Evolutionary conservation across 1,140 invertebrate genomes (phyloP).

Genomic region (Drosophila yakuba): DNA sequence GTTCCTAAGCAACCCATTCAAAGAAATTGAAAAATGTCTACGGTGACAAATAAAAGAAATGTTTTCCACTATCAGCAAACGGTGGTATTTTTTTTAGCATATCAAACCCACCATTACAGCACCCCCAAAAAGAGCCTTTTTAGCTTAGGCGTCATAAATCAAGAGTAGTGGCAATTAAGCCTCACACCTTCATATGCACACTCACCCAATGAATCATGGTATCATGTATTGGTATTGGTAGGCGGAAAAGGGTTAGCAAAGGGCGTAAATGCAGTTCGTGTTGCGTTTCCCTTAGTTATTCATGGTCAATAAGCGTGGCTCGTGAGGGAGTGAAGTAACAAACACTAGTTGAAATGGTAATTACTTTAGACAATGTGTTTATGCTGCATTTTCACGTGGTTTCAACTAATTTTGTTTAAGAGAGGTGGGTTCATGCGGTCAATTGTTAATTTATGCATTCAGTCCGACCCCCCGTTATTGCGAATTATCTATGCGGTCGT

Average conservation of each 20-base stretch:
- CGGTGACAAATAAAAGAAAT: too few species aligned
- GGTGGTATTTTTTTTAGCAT: too few species aligned
- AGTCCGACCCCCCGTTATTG: conserved; percentile 53
- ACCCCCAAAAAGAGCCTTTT: background rate
- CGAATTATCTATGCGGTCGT: conserved; percentile 70
- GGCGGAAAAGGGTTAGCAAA: background rate
- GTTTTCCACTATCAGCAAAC: too few species aligned
- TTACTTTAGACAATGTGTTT: conserved; percentile 63
- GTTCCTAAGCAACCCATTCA: too few species aligned
- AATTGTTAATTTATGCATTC: conserved; percentile 53
- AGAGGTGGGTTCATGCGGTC: background rate
- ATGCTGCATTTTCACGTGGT: conserved; percentile 61
- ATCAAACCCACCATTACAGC: background rate
- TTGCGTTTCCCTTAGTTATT: conserved; percentile 74
- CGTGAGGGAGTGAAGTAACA: conserved; percentile 17
- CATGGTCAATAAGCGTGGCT: conserved; percentile 65
- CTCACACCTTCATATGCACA: conserved; percentile 23
- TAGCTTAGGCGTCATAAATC: conserved; percentile 51
- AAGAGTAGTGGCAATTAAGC: conserved; percentile 67
- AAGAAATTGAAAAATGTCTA: too few species aligned
- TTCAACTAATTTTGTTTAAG: conserved; percentile 25
- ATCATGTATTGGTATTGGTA: conserved; percentile 3
- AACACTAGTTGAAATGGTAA: conserved; percentile 10
- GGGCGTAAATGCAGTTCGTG: conserved; percentile 44
- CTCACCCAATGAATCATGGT: conserved; percentile 33